Base-by-base conservation (phyloP, 2,888 invertebrate species). In the Pristionchus maxplancki region DNA sequence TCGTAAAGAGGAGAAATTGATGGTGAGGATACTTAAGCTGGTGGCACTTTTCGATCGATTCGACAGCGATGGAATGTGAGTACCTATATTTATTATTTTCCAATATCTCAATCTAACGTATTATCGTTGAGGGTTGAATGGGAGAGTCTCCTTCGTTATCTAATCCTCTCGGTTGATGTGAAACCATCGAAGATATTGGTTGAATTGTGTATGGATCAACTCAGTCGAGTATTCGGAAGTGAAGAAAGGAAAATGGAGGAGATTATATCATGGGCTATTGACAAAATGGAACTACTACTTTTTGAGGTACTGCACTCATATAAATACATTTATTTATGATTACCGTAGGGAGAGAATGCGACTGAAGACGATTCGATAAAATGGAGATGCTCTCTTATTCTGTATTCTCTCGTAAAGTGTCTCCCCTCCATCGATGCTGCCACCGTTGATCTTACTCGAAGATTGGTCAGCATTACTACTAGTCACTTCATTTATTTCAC, bases 351-450 rank as follows among this genome's bases (percentile, higher is more conserved):
- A 37, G 50, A 81, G 44, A 48, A 81, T 20, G 37, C 34, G 53
- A 83, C 53, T 24, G 85, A 83, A 44, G 64, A 85, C 24, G 85
- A 85, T n/a, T 37, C 44, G 15, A 11, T 85, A 1, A 85, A 64
- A 64, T 85, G 85, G 85, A 85, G 64, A 85, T 85, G 85, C 34
- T 85, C 85, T 31, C 40, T 85, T 24, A 64, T 85, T 64, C 62
- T 85, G 11, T 15, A 53, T 17, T 85, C 85, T 13, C 85, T 85
- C 11, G 28, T 85, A 6, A 62, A 85, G 31, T 17, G 28, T 64
- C 28, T 28, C 31, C 28, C 37, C 31, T n/a, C 62, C 5, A 37
- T 85, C 44, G 40, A 64, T 64, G n/a, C 62, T 17, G 24, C 62
- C n/a, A 85, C 31, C 13, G 64, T 34, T 9, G 64, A 64, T 17